Base-by-base conservation (phyloP, 2,113 vertebrate genomes). In the Perccottus glenii region DNA sequence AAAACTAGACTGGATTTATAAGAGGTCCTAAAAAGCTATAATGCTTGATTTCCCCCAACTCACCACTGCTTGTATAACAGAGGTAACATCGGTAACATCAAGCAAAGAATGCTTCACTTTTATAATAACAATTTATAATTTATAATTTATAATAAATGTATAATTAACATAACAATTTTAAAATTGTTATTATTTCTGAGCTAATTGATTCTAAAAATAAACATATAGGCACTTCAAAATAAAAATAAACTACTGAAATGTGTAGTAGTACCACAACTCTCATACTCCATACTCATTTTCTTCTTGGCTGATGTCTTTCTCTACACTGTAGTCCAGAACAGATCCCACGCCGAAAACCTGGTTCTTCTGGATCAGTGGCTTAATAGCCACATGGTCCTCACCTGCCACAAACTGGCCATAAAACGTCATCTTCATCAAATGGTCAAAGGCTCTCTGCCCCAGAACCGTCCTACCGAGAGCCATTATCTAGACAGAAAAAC, bases 341-440 rank as follows among this genome's bases (percentile, higher is more conserved):
- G 94, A 94, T 44, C 97, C 95, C 4, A 98, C 94, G 0, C 96
- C 96, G 0, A 93, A 96, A 0, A 94, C 85, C 57, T 59, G 89
- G 76, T 98, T 94, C 85, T 88, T 94, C 75, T 66, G 91, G 56
- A 98, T 90, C 64, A 98, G 82, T 0, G 96, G 94, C 60, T 84
- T 90, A 77, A 98, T 97, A 78, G 93, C 83, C 46, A 92, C 75
- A 64, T 95, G 94, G 88, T 99, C 93, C 81, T 99, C 95, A 0
- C 96, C 95, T 0, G 95, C 97, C 73, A 98, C 96, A 89, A 98
- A 98, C 80, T 98, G 96, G 10, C 96, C 95, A 0, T 98, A 99
- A 88, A 98, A 96, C 0, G 96, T 96, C 92, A 95, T 89, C 91
- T 96, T 98, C 96, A 99, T 96, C 10, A 98, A 67, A 63, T 74